phyloP scores from a whole-genome alignment of 2,113 vertebrate genomes.

The Phalacrocorax brasilianus region DNA sequence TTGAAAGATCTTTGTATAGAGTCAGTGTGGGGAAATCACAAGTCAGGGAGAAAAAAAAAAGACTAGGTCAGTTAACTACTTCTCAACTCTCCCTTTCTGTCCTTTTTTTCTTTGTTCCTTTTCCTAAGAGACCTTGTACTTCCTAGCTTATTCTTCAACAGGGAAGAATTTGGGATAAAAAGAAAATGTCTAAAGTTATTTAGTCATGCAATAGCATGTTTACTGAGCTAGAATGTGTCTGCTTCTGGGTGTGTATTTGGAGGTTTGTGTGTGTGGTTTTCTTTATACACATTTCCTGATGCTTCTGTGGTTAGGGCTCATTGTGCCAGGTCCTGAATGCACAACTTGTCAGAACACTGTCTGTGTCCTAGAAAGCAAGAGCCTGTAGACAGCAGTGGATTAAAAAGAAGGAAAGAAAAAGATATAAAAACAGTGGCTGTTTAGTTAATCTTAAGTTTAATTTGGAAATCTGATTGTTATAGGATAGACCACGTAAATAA shows the following conservation, averaged over 20 bases:
- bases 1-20: not conserved
- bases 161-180: not conserved
- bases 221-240: not conserved
- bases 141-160: not conserved
- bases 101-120: not conserved
- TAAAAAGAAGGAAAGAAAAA: not conserved
- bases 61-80: not conserved
- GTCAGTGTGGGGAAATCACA: not conserved
- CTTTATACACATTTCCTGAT: accelerated
- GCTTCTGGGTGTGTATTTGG: not conserved
- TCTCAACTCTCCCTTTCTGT: not conserved
- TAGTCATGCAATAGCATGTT: not conserved
- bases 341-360: not conserved
- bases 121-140: not conserved
- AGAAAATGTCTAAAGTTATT: not conserved
- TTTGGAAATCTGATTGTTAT: not conserved
- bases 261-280: not conserved
- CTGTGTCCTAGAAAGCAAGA: not conserved
- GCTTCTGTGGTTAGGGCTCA: not conserved
- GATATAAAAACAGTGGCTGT: not conserved
- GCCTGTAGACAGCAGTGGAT: not conserved
- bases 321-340: not conserved
- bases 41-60: not conserved
- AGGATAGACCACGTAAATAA: not conserved
- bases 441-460: not conserved